Base-by-base conservation (phyloP, 2,888 invertebrate species). In the Micoletzkya japonica region DNA sequence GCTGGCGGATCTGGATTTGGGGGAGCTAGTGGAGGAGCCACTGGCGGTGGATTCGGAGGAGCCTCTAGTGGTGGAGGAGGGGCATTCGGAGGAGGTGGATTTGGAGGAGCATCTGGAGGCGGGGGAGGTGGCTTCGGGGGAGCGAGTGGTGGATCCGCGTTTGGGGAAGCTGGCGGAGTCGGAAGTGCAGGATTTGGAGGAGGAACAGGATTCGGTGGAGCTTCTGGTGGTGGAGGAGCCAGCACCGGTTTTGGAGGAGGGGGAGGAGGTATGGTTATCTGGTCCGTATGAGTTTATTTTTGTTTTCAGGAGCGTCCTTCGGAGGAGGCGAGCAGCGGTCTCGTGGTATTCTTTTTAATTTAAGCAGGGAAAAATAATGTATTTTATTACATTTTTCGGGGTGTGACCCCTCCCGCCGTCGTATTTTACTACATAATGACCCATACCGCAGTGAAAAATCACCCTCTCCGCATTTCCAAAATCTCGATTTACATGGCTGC, bases 61-160 rank as follows among this genome's bases (percentile, higher is more conserved):
- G 49, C 24, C 50, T 36, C 59, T 50, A 60, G 60, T 17, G 49
- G 56, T 3, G 68, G 56, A 14, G 36, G 57, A 14, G 70, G 72
- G 7, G 72, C 72, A n/a, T 71, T 68, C 54, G 74, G 74, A 37
- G 72, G 71, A n/a, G 69, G 49, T 20, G 34, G 30, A 32, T 44
- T 30, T 17, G 34, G 50, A n/a, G 44, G 44, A 20, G 60, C 24
- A 6, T 32, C 49, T 32, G 73, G 72, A 34, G 63, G 72, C 68
- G 74, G 74, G 10, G 70, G 67, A 49, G 26, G 26, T 20, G 26
- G 30, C 34, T 34, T 44, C 36, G 66, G 69, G 26, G 30, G 36
- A n/a, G 72, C 73, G 17, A 72, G 70, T 50, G 64, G 72, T n/a
- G 72, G 71, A 2, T 57, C 26, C 4, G 17, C 56, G 10, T 56